phyloP scores from a whole-genome alignment of 2,888 invertebrate genomes.

The Andrena bucephala region DNA sequence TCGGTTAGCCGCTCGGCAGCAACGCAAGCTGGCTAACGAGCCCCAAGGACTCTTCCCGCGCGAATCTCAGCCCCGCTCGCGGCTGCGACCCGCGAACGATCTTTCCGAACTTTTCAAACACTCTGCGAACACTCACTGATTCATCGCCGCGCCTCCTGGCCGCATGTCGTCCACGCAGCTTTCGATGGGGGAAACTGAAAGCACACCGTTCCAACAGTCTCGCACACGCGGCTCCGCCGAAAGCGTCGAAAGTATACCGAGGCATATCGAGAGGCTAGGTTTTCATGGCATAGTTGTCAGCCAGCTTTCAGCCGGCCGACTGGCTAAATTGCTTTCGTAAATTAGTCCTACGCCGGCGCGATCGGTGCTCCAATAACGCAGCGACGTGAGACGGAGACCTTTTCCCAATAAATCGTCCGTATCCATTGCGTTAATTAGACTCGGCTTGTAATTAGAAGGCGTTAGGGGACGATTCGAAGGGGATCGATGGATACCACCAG shows the following conservation, averaged over 20 bases:
- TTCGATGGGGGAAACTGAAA: conserved; percentile 50
- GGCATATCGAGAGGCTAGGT: conserved; percentile 46
- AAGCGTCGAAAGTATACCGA: conserved; percentile 41
- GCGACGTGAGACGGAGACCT: conserved; percentile 33
- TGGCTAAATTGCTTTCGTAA: conserved; percentile 47
- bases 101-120: not conserved
- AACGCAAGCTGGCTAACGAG: not conserved
- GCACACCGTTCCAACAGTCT: conserved; percentile 16
- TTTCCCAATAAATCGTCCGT: conserved; percentile 36
- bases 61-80: not conserved
- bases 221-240: conserved; percentile 17
- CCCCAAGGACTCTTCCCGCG: not conserved
- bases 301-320: conserved; percentile 4
- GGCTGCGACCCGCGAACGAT: not conserved
- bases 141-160: conserved; percentile 10
- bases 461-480: not conserved
- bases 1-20: not conserved
- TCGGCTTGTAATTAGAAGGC: not conserved
- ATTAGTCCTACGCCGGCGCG: conserved; percentile 49
- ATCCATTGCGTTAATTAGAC: not conserved
- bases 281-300: conserved; percentile 34
- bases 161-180: conserved; percentile 7
- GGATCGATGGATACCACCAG: not conserved
- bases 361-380: conserved; percentile 55
- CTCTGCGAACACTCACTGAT: conserved; percentile 3